phyloP scores from a whole-genome alignment of 2,113 vertebrate species.

The Dryoscopus gambensis region DNA sequence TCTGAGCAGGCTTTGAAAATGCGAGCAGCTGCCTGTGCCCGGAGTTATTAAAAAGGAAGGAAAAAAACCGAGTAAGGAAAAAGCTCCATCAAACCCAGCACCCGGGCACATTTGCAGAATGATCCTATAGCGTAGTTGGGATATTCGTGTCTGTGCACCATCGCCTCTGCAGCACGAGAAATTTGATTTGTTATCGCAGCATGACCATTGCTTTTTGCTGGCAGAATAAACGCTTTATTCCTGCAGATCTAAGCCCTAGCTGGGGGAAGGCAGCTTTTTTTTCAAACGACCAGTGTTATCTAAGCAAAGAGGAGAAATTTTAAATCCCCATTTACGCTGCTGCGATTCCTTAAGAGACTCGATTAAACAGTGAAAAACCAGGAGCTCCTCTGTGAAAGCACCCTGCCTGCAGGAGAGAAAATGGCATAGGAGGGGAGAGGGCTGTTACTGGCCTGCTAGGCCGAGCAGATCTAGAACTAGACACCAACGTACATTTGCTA shows the following conservation, averaged over 20 bases:
- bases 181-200: slow-evolving; percentile 3
- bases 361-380: neutral
- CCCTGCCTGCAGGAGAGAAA: neutral
- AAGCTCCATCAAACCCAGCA: neutral
- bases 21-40: slow-evolving; percentile 10
- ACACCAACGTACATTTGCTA: fast-evolving
- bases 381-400: neutral
- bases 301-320: neutral
- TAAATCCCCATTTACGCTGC: neutral
- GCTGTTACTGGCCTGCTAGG: neutral
- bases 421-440: neutral
- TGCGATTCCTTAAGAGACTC: neutral
- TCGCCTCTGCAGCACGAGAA: neutral
- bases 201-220: neutral
- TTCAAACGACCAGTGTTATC: neutral
- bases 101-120: neutral
- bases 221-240: slow-evolving; percentile 7
- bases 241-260: neutral
- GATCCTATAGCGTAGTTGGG: neutral
- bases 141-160: neutral
- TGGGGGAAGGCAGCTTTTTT: neutral
- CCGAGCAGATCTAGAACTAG: neutral
- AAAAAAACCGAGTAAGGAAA: neutral
- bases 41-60: neutral
- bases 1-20: slow-evolving; percentile 11